Conservation (phyloP, 1,140 invertebrate species). For the Phthorimaea operculella region DNA sequence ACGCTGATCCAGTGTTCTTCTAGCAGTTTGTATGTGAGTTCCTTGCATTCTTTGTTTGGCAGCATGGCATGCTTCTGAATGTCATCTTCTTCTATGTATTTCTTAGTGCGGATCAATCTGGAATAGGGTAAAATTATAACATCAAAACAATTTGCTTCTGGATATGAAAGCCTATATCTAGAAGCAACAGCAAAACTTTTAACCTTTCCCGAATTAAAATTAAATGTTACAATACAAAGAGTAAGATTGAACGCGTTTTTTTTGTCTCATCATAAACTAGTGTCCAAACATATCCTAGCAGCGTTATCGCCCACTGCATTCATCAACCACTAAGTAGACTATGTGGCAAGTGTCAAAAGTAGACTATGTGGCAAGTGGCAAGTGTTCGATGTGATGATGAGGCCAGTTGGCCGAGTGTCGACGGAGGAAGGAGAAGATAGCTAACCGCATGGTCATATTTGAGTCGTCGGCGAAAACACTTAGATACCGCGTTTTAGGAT, state of each 20-base stretch:
- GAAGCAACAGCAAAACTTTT: no score
- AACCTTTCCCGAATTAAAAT: no score
- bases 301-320: conserved; percentile 88
- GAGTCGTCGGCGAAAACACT: no score
- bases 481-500: no score
- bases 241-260: no score
- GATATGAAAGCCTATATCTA: no score
- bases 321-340: conserved; percentile 81
- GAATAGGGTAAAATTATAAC: conserved; percentile 27
- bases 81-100: conserved; percentile 88
- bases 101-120: conserved; percentile 80
- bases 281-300: conserved; percentile 86
- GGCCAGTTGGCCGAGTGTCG: conserved; percentile 84
- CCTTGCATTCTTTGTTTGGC: conserved; percentile 88
- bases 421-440: no score
- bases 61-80: conserved; percentile 91
- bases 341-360: conserved; percentile 76
- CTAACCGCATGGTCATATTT: no score
- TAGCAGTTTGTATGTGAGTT: conserved; percentile 81
- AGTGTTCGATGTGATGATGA: conserved; percentile 79
- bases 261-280: no score
- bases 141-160: no score
- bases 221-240: no score
- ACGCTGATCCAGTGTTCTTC: conserved; percentile 84
- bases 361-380: no score